Percentiles rank a stretch among this genome's conserved stretches.
phyloP scores from a whole-genome alignment of 2,888 invertebrate genomes.

The Drosophila vallismaia region DNA sequence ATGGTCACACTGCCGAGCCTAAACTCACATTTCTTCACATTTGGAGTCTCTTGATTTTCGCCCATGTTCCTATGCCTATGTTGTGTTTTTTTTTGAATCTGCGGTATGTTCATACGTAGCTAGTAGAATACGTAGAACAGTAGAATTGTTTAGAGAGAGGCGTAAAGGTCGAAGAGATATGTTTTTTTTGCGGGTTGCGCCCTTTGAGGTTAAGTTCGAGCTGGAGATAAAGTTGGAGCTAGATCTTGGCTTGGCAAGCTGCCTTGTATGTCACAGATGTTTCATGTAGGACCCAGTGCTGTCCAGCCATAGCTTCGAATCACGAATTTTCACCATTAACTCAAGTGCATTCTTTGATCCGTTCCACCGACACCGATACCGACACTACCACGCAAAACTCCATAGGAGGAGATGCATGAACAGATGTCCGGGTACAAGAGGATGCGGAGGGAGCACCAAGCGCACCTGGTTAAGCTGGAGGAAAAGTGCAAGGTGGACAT shows the following conservation, averaged over 20 bases:
- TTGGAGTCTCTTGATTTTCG: not conserved
- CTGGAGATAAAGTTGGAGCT: conserved; percentile 51
- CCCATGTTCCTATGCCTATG: not conserved
- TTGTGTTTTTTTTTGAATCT: not conserved
- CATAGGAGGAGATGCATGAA: conserved; percentile 97
- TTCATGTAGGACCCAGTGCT: not conserved
- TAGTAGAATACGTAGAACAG: conserved; percentile 14
- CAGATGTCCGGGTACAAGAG: conserved; percentile 99
- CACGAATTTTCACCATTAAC: conserved; percentile 28
- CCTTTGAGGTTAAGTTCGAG: conserved; percentile 59
- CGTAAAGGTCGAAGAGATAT: not conserved
- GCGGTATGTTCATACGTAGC: not conserved
- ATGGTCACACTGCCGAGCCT: conserved; percentile 1
- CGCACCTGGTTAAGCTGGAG: conserved; percentile 96
- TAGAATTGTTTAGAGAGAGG: not conserved
- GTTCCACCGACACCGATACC: conserved; percentile 14
- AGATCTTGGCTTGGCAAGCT: conserved; percentile 10
- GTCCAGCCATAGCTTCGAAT: conserved; percentile 5
- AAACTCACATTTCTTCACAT: not conserved
- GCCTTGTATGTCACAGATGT: conserved; percentile 59
- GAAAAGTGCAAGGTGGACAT: conserved; percentile 98
- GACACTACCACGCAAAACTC: not conserved
- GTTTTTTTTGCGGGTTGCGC: conserved; percentile 41
- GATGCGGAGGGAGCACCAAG: conserved; percentile 98
- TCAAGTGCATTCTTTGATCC: conserved; percentile 27